phyloP scores from a whole-genome alignment of 2,888 invertebrate species.

The Dynastes grantii region DNA sequence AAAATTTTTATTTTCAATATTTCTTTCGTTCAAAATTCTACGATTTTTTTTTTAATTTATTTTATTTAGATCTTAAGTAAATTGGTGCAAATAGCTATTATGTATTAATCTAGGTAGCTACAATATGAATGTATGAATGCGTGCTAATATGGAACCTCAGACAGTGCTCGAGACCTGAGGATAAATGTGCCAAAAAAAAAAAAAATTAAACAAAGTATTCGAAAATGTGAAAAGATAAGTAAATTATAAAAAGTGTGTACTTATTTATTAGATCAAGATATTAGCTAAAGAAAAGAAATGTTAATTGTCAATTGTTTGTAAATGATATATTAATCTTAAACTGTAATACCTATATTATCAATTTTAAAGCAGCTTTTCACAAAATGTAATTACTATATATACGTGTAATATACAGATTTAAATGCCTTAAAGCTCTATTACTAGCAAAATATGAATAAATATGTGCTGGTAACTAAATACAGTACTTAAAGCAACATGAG shows the following conservation, averaged over 20 bases:
- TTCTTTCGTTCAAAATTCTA: not conserved
- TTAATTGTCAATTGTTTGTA: conserved; percentile 37
- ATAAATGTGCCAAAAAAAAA: conserved; percentile 26
- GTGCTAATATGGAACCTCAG: conserved; percentile 4
- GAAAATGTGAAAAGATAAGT: not conserved
- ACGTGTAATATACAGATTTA: no score
- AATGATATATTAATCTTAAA: not conserved
- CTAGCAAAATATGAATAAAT: no score
- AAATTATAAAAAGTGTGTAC: conserved; percentile 13
- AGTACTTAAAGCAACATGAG: no score
- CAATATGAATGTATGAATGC: not conserved
- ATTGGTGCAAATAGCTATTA: conserved; percentile 10
- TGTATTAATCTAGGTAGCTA: not conserved
- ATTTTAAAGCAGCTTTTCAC: conserved; percentile 2
- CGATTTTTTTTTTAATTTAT: conserved; percentile 1
- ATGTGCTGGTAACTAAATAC: no score
- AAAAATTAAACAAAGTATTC: no score
- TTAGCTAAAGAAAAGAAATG: conserved; percentile 29
- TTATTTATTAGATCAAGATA: conserved; percentile 1
- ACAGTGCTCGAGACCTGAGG: not conserved
- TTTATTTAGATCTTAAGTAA: not conserved
- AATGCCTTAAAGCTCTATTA: no score
- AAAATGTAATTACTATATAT: no score
- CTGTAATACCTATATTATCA: not conserved
- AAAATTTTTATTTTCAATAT: not conserved